Evolutionary conservation across 2,888 invertebrate species (phyloP), one percentile per base, ranked within the genome.

Genomic region (Spodoptera exigua): DNA sequence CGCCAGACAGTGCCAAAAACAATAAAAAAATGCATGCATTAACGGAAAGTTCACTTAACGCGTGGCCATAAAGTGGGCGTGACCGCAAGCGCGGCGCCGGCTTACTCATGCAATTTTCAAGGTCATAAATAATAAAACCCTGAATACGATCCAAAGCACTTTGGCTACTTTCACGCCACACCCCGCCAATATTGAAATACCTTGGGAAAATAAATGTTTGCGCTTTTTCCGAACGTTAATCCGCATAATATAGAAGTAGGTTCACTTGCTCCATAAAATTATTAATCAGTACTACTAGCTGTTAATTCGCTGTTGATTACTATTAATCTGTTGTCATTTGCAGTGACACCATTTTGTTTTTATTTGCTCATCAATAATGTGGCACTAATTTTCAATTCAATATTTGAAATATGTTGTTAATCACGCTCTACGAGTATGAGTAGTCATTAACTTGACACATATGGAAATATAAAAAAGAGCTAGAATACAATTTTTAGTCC

Each of bases 141-240:
- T 89, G 89, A 91, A 90, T 87, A 88, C 89, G 86, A 89, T 91
- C 90, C 92, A 91, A 92, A 91, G 89, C 87, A 89, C 90, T 92
- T 91, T 90, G 91, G 89, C 90, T 86, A 89, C 88, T 90, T 89
- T 88, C 84, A 74, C 80, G 97, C 98, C 81, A 81, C 81, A 85
- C 84, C 81, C 84, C 86, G 81, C 81, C 81, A 81, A 87, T 88
- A 88, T 89, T 89, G 86, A 85, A 88, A 88, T 89, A 88, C 83
- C 86, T 85, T 80, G 80, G 78, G 78, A 82, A 82, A 78, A 78
- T 81, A 74, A 78, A 79, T 59, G 53, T 60, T 59, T 49, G 63
- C 40, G 55, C 63, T 49, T 63, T 76, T 76, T 60, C 37, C 11
- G 27, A 43, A 57, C 58, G 46, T 60, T 74, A 74, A 77, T 63